Evolutionary conservation across 1,140 invertebrate genomes (phyloP), one percentile per base, ranked within the genome.

Genomic region (Zaprionus ornatus): DNA sequence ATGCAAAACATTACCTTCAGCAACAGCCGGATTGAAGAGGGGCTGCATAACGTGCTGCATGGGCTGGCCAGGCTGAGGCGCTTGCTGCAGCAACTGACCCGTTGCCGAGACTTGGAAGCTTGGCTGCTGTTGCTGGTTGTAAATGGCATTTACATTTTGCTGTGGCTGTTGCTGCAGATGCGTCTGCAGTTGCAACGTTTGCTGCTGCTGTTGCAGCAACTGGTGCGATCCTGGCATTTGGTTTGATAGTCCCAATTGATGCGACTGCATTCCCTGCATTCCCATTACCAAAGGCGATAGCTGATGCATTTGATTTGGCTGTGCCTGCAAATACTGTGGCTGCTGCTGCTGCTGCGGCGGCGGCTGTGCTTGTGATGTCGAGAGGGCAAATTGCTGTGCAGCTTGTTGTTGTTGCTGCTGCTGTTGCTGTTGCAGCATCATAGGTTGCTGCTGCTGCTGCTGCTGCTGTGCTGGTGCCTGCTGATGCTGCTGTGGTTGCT

Each of bases 1-100:
- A n/a, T 12, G 4, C 4, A 52, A 10, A 66, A 17, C 27, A 29
- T 60, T 54, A 90, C 85, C 86, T 82, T 90, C 85, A 52, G 73
- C 77, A 45, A 83, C 70, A 60, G 68, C 37, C 45, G 82, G 63
- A 70, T 85, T 90, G 37, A 82, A 90, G 15, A 90, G 75, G 13
- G 85, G 85, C 40, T 90, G 85, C 59, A 90, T 57, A 9, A 90
- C 86, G 62, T 90, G 85, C 40, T 90, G 85, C 73, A 90, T 82
- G 0, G 75, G 70, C 35, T 86, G 85, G 32, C 73, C 40, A 35
- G 86, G 23, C 55, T 80, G 82, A 15, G 84, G 77, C n/a, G 83
- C 75, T 72, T 91, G 90, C 54, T 91, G 82, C 61, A 86, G 37
- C 54, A 90, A 63, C 59, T 90, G 85, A 55, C 80, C 80, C 7